Evolutionary conservation across 2,888 invertebrate genomes (phyloP).

Genomic region (Xestia sexstrigata): DNA sequence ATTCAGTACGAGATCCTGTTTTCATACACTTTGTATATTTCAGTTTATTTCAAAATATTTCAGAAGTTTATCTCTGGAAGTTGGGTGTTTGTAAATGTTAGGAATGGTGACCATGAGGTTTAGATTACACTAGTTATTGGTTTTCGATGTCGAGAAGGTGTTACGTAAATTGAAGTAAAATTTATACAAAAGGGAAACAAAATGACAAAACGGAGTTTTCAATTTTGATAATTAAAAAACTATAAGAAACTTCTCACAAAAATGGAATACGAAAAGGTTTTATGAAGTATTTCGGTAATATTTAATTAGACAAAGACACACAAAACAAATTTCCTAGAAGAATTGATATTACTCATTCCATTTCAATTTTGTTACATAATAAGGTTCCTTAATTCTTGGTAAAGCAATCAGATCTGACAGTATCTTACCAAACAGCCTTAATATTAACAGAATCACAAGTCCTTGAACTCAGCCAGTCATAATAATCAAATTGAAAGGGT

Average conservation of each 20-base stretch:
- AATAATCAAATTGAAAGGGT: constrained; percentile 68
- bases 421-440: constrained; percentile 28
- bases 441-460: constrained; percentile 30
- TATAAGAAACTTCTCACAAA: background rate
- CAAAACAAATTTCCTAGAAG: constrained; percentile 2
- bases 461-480: constrained; percentile 41
- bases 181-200: background rate
- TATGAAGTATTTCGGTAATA: background rate
- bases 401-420: constrained; percentile 24
- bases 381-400: constrained; percentile 13
- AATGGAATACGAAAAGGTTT: background rate
- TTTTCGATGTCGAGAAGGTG: background rate
- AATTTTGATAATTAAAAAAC: background rate
- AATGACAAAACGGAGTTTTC: background rate
- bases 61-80: constrained; percentile 39
- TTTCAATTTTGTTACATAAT: constrained; percentile 15
- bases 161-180: background rate
- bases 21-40: constrained; percentile 70
- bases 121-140: constrained; percentile 10
- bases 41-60: constrained; percentile 63
- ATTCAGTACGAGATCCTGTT: constrained; percentile 71
- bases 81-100: constrained; percentile 24
- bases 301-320: constrained; percentile 5
- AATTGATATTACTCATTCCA: background rate
- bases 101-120: constrained; percentile 17